A percentile compares a stretch with the other conserved stretches of the same genome.
These are phyloP conservation scores for Malthinus seriepunctatus DNA, from an alignment of 2,888 invertebrate species.

Conservation along the genomic window DNA sequence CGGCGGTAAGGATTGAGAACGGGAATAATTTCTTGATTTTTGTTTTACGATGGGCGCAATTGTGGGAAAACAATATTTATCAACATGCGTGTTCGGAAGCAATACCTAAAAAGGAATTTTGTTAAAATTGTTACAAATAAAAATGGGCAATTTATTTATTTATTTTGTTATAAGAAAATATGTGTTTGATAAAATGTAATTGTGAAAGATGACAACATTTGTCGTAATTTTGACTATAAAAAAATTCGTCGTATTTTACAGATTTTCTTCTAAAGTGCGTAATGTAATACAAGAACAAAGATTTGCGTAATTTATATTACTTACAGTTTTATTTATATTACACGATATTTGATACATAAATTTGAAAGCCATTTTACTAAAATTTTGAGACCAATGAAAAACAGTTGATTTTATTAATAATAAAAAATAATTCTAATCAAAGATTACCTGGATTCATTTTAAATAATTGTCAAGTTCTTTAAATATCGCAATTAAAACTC, in stretches of 20 bases:
- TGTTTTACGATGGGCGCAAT: background rate
- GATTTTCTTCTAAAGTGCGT: conserved; percentile 3
- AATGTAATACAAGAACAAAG: background rate
- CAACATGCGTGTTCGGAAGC: background rate
- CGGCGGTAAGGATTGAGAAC: background rate
- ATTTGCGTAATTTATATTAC: conserved; percentile 14
- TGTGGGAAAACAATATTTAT: background rate
- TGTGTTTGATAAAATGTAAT: conserved; percentile 14
- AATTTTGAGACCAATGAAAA: conserved; percentile 11
- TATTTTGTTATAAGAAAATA: conserved; percentile 11
- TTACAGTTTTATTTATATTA: conserved; percentile 32
- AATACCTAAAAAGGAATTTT: background rate
- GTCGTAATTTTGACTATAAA: conserved; percentile 15
- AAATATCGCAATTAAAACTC: background rate
- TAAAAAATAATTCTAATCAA: background rate
- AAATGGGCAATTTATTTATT: background rate
- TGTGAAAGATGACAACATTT: conserved; percentile 23
- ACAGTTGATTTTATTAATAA: conserved; percentile 4
- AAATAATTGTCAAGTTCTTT: no score
- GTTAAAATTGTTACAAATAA: background rate
- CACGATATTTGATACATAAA: conserved; percentile 36
- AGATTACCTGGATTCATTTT: background rate
- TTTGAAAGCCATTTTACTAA: conserved; percentile 34
- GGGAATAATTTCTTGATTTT: background rate
- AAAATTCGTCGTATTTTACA: conserved; percentile 9